These are phyloP conservation scores for Lerista edwardsae DNA, from an alignment of 2,797 vertebrate genomes.

Conservation along the genomic window DNA sequence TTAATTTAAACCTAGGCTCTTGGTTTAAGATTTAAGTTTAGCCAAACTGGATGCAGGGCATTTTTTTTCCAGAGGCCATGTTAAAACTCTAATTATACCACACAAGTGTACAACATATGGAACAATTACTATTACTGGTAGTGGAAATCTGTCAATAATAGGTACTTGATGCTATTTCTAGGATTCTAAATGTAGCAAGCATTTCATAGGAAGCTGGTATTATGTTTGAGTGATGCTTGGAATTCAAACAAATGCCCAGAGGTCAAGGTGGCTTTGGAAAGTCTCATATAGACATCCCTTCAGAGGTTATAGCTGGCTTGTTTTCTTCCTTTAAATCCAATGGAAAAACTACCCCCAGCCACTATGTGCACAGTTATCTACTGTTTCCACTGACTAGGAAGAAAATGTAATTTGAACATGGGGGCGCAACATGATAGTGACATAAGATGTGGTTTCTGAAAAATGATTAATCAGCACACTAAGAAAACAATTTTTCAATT, in stretches of 20 bases:
- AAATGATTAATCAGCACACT: conserved; percentile 49
- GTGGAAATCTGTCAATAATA: conserved; percentile 10
- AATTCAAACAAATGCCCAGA: conserved; percentile 66
- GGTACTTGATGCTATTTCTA: neutral
- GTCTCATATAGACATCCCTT: conserved; percentile 43
- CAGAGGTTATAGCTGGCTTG: conserved; percentile 40
- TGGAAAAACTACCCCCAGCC: neutral
- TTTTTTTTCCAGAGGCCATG: conserved; percentile 16
- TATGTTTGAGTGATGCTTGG: conserved; percentile 63
- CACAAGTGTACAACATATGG: conserved; percentile 21
- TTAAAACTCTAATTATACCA: conserved; percentile 3
- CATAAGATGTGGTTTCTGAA: conserved; percentile 60
- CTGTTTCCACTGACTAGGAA: conserved; percentile 43
- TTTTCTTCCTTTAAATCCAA: conserved; percentile 42
- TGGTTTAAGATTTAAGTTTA: conserved; percentile 15
- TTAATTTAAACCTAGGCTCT: neutral
- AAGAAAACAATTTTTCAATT: conserved; percentile 33
- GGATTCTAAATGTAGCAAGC: conserved; percentile 41
- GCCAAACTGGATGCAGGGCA: neutral
- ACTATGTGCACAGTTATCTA: neutral
- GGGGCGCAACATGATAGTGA: conserved; percentile 24
- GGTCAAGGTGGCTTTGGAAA: conserved; percentile 52
- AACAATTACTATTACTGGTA: conserved; percentile 47
- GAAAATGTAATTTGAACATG: conserved; percentile 37
- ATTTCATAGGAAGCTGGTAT: conserved; percentile 48